phyloP scores from a whole-genome alignment of 2,113 vertebrate genomes.

The Pleuronectes platessa region DNA sequence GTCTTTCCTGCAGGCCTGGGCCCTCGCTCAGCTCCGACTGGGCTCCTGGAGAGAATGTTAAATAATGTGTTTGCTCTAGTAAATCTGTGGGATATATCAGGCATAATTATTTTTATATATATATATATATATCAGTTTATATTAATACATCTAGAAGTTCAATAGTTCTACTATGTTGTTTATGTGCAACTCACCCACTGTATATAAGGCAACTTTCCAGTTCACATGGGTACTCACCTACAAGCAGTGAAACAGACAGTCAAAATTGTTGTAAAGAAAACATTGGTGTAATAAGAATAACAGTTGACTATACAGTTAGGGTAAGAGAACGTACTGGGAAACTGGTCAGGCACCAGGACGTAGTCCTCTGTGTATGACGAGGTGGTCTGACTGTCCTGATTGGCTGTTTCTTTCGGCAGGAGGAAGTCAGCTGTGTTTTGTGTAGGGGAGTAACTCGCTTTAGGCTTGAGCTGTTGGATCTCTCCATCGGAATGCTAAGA shows the following conservation, averaged over 20 bases:
- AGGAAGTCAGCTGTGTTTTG: conserved; percentile 81
- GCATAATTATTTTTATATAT: neutral
- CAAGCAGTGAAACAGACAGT: conserved; percentile 27
- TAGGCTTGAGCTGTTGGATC: conserved; percentile 82
- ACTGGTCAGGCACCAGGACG: conserved; percentile 91
- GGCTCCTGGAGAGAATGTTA: conserved; percentile 76
- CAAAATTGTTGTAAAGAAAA: conserved; percentile 2
- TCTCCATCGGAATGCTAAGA: conserved; percentile 87
- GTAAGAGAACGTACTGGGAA: conserved; percentile 83
- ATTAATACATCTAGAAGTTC: no score
- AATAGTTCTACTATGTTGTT: neutral
- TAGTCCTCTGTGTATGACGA: conserved; percentile 92
- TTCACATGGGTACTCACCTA: conserved; percentile 88
- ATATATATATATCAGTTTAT: no score
- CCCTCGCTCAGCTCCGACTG: conserved; percentile 81
- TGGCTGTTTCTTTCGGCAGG: conserved; percentile 84
- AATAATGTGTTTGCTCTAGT: neutral
- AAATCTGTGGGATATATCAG: neutral
- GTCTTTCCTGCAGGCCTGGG: conserved; percentile 83
- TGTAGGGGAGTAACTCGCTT: conserved; percentile 73
- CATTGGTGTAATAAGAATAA: neutral
- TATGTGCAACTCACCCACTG: conserved; percentile 86
- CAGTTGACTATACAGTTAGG: neutral
- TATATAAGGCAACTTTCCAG: conserved; percentile 87
- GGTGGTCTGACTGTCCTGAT: conserved; percentile 84